These are phyloP conservation scores for Lucilia sericata DNA, from an alignment of 1,140 invertebrate species.

Conservation along the genomic window DNA sequence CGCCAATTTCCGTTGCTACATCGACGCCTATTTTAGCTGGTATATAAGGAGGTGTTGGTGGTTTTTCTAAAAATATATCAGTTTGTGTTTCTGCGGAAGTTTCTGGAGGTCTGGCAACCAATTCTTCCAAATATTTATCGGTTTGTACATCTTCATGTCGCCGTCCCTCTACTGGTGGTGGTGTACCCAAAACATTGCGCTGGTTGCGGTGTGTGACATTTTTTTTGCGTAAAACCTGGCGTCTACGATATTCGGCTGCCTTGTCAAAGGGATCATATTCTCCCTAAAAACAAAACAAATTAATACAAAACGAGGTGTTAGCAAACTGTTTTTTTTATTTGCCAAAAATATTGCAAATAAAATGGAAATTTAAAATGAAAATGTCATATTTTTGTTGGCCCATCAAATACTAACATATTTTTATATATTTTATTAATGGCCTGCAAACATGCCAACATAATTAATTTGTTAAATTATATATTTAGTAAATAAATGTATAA, in stretches of 20 bases:
- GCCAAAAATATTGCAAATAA: neutral
- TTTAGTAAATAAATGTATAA: neutral
- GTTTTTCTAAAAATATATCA: conserved; percentile 85
- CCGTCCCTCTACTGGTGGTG: conserved; percentile 80
- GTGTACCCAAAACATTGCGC: conserved; percentile 72
- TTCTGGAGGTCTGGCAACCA: conserved; percentile 79
- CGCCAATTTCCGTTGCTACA: conserved; percentile 85
- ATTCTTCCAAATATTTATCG: conserved; percentile 86
- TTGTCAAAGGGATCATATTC: conserved; percentile 65
- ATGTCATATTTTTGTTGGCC: neutral
- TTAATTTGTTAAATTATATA: conserved; percentile 37
- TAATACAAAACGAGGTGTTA: neutral
- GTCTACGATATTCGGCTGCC: conserved; percentile 70
- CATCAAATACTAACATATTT: neutral
- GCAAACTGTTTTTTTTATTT: neutral
- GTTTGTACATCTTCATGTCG: conserved; percentile 89
- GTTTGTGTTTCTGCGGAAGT: conserved; percentile 84
- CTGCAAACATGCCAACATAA: conserved; percentile 10
- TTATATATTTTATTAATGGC: conserved; percentile 30
- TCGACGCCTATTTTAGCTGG: conserved; percentile 84
- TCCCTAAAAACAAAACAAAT: conserved; percentile 48
- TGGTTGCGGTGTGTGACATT: conserved; percentile 63
- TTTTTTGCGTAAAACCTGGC: conserved; percentile 69
- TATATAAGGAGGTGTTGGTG: conserved; percentile 78
- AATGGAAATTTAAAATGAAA: neutral